Conservation (phyloP, 2,888 invertebrate species). For the Drosophila eohydei region DNA sequence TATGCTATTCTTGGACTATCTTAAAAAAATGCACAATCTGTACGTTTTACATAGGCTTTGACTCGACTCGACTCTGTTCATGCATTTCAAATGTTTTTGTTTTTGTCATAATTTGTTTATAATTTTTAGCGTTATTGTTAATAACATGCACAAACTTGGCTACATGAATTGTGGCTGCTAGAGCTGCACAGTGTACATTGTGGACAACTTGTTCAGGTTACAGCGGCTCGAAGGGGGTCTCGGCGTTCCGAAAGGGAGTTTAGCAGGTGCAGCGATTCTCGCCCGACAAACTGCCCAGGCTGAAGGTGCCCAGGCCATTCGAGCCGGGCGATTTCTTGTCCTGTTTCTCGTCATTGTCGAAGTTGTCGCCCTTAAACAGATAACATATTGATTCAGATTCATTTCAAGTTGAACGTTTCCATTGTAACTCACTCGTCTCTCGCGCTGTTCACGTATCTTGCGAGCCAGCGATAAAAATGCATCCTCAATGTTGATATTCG, state of each 20-base stretch:
- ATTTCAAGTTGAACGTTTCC: not conserved
- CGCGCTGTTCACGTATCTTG: slow-evolving; percentile 92
- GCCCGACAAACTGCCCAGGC: slow-evolving; percentile 83
- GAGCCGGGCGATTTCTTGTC: slow-evolving; percentile 84
- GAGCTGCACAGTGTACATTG: slow-evolving; percentile 35
- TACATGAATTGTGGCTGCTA: slow-evolving; percentile 38
- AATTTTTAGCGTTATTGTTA: slow-evolving; percentile 25
- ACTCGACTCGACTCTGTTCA: slow-evolving; percentile 18
- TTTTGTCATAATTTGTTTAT: slow-evolving; percentile 8
- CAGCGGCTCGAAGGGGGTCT: slow-evolving; percentile 10
- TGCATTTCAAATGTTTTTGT: slow-evolving; percentile 53
- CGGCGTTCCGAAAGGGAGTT: slow-evolving; percentile 2
- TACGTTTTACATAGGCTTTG: slow-evolving; percentile 53
- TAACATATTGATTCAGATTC: not conserved
- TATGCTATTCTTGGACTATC: slow-evolving; percentile 77
- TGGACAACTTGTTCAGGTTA: slow-evolving; percentile 64
- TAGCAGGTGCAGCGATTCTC: slow-evolving; percentile 85
- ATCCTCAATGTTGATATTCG: slow-evolving; percentile 93
- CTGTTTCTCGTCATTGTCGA: slow-evolving; percentile 85
- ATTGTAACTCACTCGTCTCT: slow-evolving; percentile 87
- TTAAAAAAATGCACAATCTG: slow-evolving; percentile 80
- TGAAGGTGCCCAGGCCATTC: slow-evolving; percentile 84
- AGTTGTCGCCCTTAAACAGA: slow-evolving; percentile 84
- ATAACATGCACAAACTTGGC: slow-evolving; percentile 41
- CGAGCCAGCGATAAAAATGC: slow-evolving; percentile 92